A percentile compares a stretch with the other conserved stretches of the same genome.
Conservation (phyloP, 2,113 vertebrate species). For the Brachionichthys hirsutus region DNA sequence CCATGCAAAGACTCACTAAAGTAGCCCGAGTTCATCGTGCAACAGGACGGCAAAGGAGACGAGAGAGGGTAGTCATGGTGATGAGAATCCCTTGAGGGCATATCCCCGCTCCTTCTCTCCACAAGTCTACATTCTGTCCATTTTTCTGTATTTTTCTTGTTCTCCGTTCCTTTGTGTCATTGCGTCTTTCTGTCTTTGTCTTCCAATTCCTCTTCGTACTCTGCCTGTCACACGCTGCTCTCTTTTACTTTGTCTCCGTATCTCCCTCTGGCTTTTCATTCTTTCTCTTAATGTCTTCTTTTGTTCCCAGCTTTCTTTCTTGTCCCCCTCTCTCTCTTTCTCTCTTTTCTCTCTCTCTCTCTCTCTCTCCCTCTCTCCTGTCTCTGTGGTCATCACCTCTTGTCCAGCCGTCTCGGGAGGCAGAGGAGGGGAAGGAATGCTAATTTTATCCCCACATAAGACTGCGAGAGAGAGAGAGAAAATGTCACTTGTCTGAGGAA, state of each 20-base stretch:
- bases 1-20: slow-evolving; percentile 29
- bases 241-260: slow-evolving; percentile 31
- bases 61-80: slow-evolving; percentile 66
- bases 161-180: slow-evolving; percentile 6
- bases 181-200: slow-evolving; percentile 20
- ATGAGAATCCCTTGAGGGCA: slow-evolving; percentile 57
- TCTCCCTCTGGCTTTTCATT: slow-evolving; percentile 23
- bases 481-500: slow-evolving; percentile 75
- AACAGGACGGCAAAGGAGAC: slow-evolving; percentile 58
- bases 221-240: slow-evolving; percentile 26
- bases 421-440: slow-evolving; percentile 71
- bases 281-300: slow-evolving; percentile 44
- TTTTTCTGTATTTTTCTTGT: slow-evolving; percentile 34
- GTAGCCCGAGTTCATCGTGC: slow-evolving; percentile 55
- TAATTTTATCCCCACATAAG: slow-evolving; percentile 74
- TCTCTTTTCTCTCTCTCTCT: slow-evolving; percentile 30
- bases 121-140: slow-evolving; percentile 52
- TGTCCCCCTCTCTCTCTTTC: slow-evolving; percentile 35
- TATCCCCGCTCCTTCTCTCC: slow-evolving; percentile 46
- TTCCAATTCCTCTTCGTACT: slow-evolving; percentile 13
- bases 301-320: slow-evolving; percentile 49
- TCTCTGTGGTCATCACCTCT: slow-evolving; percentile 71
- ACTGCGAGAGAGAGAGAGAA: slow-evolving; percentile 54
- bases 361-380: slow-evolving; percentile 33
- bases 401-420: slow-evolving; percentile 62